Base-by-base conservation (phyloP, 2,113 vertebrate genomes). In the Mystacornis crossleyi region DNA sequence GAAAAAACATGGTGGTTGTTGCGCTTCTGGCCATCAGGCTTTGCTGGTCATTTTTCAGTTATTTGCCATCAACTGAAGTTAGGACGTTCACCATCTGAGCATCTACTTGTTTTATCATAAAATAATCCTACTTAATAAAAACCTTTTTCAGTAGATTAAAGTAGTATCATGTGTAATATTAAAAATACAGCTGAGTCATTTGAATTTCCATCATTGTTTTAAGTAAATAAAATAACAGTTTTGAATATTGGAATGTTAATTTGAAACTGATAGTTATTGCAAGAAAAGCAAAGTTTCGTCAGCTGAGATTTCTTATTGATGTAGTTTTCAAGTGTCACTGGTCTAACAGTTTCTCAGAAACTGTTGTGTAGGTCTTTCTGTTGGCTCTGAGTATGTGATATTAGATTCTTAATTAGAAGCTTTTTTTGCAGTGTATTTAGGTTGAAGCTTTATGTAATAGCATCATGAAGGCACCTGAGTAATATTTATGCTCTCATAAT, bases 1-100 rank as follows among this genome's bases (percentile, higher is more conserved):
- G 60, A 40, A 81, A 81, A 78, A 79, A n/a, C 3, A 3, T 50
- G 7, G 14, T 82, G n/a, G 12, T 33, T 45, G 9, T 82, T 58
- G 11, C 24, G 47, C 4, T 54, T 87, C 14, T 54, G 34, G 3
- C 26, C 33, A 19, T 67, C 8, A 50, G 8, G 60, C 38, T 84
- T 88, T 86, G 29, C 20, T 60, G 16, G 26, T 73, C 8, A 15
- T 70, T 96, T 90, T 92, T 93, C 24, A 38, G 9, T 77, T 67
- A 31, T 3, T 89, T 93, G 9, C n/a, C 23, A 6, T 89, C 28
- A 81, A 7, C 38, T 83, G 13, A 84, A 81, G 15, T 25, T 28
- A 67, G 18, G 4, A 21, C 4, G 7, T 31, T 67, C 12, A 14
- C 17, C 69, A 5, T 42, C 42, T 45, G n/a, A 51, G 12, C 12